Conservation (phyloP, 1,140 invertebrate species). For the Bactericera cockerelli region DNA sequence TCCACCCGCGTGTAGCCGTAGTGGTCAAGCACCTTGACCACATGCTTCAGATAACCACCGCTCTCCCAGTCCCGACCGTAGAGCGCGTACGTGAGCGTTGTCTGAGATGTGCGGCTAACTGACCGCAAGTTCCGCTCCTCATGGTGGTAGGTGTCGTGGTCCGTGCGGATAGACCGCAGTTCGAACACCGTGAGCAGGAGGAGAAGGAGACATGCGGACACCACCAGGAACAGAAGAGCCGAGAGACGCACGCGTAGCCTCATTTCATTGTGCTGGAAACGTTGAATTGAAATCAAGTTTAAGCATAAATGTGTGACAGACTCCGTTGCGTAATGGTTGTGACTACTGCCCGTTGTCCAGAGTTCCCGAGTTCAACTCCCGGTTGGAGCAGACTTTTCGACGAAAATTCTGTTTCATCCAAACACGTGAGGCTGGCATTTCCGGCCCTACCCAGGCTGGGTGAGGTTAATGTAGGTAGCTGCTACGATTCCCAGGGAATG, state of each 20-base stretch:
- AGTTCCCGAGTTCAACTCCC: too few species aligned
- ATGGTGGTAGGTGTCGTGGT: conserved; percentile 20
- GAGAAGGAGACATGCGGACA: conserved; percentile 15
- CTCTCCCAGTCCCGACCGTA: conserved; percentile 29
- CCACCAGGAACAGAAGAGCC: conserved; percentile 12
- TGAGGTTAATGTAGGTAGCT: too few species aligned
- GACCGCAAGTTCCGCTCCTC: neutral
- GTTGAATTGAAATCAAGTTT: too few species aligned
- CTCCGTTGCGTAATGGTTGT: too few species aligned
- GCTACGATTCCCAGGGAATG: too few species aligned
- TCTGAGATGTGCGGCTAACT: too few species aligned
- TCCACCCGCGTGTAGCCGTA: conserved; percentile 47
- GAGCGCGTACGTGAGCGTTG: neutral
- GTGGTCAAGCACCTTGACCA: conserved; percentile 51
- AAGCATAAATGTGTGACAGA: too few species aligned
- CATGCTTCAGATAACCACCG: conserved; percentile 56
- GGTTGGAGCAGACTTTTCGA: too few species aligned
- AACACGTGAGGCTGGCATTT: too few species aligned
- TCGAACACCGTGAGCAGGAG: conserved; percentile 19
- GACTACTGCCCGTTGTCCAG: too few species aligned
- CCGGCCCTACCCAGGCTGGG: too few species aligned
- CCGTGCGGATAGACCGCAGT: conserved; percentile 18
- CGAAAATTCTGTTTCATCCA: too few species aligned
- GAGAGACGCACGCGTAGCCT: neutral
- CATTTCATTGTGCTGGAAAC: conserved; percentile 1